Evolutionary conservation across 2,888 invertebrate species (phyloP).

Genomic region (Drosophila tanythrix): DNA sequence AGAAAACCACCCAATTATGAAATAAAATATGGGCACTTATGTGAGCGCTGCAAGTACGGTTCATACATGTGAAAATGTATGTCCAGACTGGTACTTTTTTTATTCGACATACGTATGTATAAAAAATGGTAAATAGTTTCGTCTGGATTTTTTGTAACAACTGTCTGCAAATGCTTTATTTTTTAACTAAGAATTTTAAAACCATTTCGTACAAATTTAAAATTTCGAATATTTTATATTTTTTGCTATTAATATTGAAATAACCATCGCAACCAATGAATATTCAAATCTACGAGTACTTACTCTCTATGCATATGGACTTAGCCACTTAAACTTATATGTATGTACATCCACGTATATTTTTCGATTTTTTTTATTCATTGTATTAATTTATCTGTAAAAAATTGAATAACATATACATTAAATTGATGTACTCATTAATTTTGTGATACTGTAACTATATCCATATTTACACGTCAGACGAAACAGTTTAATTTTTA

Average conservation of each 20-base stretch:
- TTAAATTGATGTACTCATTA: not conserved
- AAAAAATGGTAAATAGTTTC: not conserved
- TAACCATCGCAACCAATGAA: not conserved
- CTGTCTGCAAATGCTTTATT: not conserved
- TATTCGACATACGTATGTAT: too few species aligned
- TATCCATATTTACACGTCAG: constrained; percentile 43
- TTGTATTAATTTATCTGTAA: not conserved
- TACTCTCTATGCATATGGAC: not conserved
- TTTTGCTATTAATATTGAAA: not conserved
- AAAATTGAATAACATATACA: not conserved
- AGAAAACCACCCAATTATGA: too few species aligned
- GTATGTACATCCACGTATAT: not conserved
- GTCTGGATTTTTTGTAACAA: not conserved
- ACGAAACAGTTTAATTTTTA: constrained; percentile 62
- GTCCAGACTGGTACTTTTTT: not conserved
- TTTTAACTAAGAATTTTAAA: not conserved
- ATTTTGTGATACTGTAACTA: not conserved
- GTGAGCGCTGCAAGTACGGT: too few species aligned
- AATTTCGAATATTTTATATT: not conserved
- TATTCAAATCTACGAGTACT: not conserved
- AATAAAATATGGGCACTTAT: too few species aligned
- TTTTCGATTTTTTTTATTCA: not conserved
- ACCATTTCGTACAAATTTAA: not conserved
- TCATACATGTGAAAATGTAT: not conserved
- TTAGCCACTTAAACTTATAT: not conserved